phyloP scores from a whole-genome alignment of 2,797 vertebrate genomes.

The Dipus sagitta region DNA sequence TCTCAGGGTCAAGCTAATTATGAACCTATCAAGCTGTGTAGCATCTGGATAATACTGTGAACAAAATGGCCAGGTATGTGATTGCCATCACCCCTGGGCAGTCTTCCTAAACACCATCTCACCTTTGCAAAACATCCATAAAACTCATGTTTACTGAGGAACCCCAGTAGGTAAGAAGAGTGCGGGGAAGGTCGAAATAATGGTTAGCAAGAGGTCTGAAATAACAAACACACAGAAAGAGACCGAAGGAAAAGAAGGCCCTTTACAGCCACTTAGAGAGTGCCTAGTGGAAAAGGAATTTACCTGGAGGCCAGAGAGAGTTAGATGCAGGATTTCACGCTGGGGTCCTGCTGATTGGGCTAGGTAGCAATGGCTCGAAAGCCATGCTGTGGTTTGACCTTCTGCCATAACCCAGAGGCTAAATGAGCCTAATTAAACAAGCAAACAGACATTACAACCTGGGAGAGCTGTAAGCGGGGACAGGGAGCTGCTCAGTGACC shows the following conservation, averaged over 20 bases:
- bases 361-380: background rate
- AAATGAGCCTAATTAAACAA: conserved; percentile 53
- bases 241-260: background rate
- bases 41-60: conserved; percentile 34
- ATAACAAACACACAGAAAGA: background rate
- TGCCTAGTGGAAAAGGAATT: conserved; percentile 17
- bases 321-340: conserved; percentile 2
- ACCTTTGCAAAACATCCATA: conserved; percentile 50
- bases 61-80: background rate
- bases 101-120: conserved; percentile 16
- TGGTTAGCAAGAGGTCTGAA: conserved; percentile 15
- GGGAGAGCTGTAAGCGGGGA: background rate
- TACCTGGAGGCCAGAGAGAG: conserved; percentile 18
- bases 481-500: background rate
- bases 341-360: conserved; percentile 3
- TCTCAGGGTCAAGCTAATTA: conserved; percentile 68
- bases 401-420: conserved; percentile 20
- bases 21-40: conserved; percentile 58
- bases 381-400: conserved; percentile 45
- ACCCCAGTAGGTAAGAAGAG: conserved; percentile 38
- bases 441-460: background rate
- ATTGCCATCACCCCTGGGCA: background rate
- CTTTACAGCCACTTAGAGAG: background rate
- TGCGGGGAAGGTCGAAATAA: conserved; percentile 33
- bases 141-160: conserved; percentile 63